Evolutionary conservation across 2,888 invertebrate species (phyloP).

Genomic region (Desoria tigrina): DNA sequence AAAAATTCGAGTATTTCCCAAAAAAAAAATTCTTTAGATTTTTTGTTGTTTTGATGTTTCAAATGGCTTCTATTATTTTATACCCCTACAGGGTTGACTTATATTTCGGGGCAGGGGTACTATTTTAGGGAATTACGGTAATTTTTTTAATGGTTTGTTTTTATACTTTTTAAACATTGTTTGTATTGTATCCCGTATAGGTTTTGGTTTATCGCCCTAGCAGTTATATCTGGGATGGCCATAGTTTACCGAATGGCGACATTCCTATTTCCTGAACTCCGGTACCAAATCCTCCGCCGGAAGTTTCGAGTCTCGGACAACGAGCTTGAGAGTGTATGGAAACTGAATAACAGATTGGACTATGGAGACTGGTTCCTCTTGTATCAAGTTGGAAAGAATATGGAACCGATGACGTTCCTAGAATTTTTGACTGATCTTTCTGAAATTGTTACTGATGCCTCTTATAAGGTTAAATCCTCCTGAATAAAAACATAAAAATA

Average conservation of each 20-base stretch:
- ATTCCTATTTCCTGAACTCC: slow-evolving; percentile 27
- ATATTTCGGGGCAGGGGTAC: no score
- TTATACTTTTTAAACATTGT: no score
- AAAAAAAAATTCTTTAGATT: slow-evolving; percentile 81
- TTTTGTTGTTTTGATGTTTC: slow-evolving; percentile 68
- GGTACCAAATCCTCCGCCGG: slow-evolving; percentile 23
- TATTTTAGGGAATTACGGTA: no score
- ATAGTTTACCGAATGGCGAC: slow-evolving; percentile 69
- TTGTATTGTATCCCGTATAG: slow-evolving; percentile 3
- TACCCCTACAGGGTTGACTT: no score
- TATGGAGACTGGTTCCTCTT: slow-evolving; percentile 75
- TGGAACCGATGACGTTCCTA: slow-evolving; percentile 77
- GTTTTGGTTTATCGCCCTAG: slow-evolving; percentile 76
- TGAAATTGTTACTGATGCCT: no score
- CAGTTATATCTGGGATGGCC: slow-evolving; percentile 66
- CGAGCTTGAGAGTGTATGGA: slow-evolving; percentile 30
- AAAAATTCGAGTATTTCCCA: no score
- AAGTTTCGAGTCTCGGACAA: slow-evolving; percentile 26
- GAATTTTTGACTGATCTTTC: slow-evolving; percentile 81
- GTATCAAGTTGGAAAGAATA: slow-evolving; percentile 77
- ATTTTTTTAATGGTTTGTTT: no score
- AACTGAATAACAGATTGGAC: slow-evolving; percentile 20
- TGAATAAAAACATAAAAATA: no score
- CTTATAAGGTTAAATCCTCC: no score
- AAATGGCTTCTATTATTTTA: not conserved